Evolutionary conservation across 2,113 vertebrate genomes (phyloP), one percentile per base, ranked within the genome.

Genomic region (Oncorhynchus gorbuscha): DNA sequence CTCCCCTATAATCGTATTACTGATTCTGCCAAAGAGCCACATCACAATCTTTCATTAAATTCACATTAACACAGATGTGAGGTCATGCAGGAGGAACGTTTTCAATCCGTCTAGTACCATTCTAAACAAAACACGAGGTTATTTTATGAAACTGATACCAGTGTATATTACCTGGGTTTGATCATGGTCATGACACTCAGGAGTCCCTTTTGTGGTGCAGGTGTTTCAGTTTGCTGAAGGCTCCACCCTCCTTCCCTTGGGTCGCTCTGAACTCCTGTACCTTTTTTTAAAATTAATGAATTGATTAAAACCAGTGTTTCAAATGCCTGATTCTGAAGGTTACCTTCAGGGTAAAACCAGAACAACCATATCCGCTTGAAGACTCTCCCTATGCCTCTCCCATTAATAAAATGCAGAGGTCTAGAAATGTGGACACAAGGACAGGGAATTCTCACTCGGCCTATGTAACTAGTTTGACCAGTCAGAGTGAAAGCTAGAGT

Each of bases 41-140:
- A 86, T 90, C 77, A 72, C 80, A 88, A 85, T 89, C 88, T 91
- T 92, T 90, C 84, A 92, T 92, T 93, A 92, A 91, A 92, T 83
- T 78, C n/a, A 81, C 86, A 91, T 94, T 92, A 89, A 78, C 75
- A 67, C 75, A 81, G 59, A 68, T 51, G 3, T 62, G 83, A 89
- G 79, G 83, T 89, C 83, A 88, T 85, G 80, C 81, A 69, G 68
- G 81, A 87, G 83, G 86, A 90, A 82, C 65, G 49, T 81, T 84
- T 74, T 81, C 83, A 73, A 86, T 87, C 76, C 73, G 86, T 87
- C 76, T 68, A 79, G 77, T 26, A 20, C 68, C 68, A 58, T 70
- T 71, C 45, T 58, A 62, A 80, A 71, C 76, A 66, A 80, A 61
- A 78, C 73, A 74, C 69, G 58, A 82, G 59, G 78, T 62, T 71